Conservation (phyloP, 2,888 invertebrate species). For the Sericinus montela region DNA sequence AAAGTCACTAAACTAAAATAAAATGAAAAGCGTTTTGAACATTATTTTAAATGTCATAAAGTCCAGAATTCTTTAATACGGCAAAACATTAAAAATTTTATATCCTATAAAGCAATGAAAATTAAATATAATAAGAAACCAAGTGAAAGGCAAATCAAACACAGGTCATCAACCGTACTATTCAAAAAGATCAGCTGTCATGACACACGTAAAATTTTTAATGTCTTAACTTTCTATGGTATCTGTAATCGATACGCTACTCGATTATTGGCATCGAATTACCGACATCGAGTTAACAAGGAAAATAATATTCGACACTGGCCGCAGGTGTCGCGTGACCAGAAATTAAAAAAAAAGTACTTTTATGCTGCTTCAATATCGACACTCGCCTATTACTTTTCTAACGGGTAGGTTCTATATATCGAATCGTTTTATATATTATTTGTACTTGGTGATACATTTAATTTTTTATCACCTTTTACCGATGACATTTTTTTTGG, state of each 20-base stretch:
- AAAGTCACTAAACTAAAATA: no score
- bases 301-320: conserved; percentile 71
- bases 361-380: conserved; percentile 1
- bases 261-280: conserved; percentile 66
- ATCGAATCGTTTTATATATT: background rate
- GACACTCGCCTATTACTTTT: background rate
- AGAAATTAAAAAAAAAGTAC: conserved; percentile 34
- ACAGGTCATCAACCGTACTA: conserved; percentile 1
- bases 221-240: conserved; percentile 57
- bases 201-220: conserved; percentile 39
- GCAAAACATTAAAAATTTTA: no score
- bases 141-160: background rate
- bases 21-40: no score
- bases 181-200: conserved; percentile 25
- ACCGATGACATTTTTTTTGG: no score
- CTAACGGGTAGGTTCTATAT: no score
- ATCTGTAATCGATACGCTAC: conserved; percentile 61
- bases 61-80: no score
- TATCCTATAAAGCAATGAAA: no score
- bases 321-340: conserved; percentile 59
- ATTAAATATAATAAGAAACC: background rate
- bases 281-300: conserved; percentile 50
- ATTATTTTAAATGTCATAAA: no score
- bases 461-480: no score
- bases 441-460: no score